A percentile compares a stretch with the other conserved stretches of the same genome.
Conservation (phyloP, 1,140 invertebrate genomes). For the Drosophila baimaii region DNA sequence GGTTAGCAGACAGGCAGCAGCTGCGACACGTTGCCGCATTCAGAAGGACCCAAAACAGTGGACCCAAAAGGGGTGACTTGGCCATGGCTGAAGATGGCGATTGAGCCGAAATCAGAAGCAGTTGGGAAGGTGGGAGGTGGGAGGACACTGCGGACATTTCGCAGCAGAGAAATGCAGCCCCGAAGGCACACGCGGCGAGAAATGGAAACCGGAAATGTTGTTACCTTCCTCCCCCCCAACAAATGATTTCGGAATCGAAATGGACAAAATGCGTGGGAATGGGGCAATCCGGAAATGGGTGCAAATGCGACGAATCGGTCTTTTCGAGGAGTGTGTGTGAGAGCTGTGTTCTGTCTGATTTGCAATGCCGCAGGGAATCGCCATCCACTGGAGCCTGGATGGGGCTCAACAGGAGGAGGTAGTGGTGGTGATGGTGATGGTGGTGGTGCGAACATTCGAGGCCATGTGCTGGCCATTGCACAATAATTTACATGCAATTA, state of each 20-base stretch:
- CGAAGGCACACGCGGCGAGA: constrained; percentile 68
- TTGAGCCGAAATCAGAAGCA: constrained; percentile 23
- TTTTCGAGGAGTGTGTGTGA: constrained; percentile 6
- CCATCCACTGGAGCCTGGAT: no score
- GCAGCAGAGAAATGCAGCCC: constrained; percentile 41
- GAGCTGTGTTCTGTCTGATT: constrained; percentile 41
- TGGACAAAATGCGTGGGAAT: not conserved
- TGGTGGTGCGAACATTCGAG: constrained; percentile 5
- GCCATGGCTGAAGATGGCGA: constrained; percentile 18
- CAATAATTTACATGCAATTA: constrained; percentile 81
- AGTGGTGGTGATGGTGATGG: not conserved
- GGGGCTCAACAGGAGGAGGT: no score
- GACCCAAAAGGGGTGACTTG: constrained; percentile 36
- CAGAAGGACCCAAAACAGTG: constrained; percentile 1
- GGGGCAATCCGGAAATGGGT: constrained; percentile 54
- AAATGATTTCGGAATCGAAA: constrained; percentile 18
- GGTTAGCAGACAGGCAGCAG: constrained; percentile 54
- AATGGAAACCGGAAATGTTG: constrained; percentile 82
- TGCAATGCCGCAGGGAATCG: constrained; percentile 54
- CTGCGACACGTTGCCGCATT: constrained; percentile 66
- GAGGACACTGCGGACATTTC: constrained; percentile 67
- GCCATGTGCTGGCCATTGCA: constrained; percentile 41
- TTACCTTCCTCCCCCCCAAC: constrained; percentile 33
- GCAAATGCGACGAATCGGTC: constrained; percentile 71
- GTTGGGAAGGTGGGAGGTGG: not conserved